Base-by-base conservation (phyloP, 2,113 vertebrate genomes). In the Struthio camelus region DNA sequence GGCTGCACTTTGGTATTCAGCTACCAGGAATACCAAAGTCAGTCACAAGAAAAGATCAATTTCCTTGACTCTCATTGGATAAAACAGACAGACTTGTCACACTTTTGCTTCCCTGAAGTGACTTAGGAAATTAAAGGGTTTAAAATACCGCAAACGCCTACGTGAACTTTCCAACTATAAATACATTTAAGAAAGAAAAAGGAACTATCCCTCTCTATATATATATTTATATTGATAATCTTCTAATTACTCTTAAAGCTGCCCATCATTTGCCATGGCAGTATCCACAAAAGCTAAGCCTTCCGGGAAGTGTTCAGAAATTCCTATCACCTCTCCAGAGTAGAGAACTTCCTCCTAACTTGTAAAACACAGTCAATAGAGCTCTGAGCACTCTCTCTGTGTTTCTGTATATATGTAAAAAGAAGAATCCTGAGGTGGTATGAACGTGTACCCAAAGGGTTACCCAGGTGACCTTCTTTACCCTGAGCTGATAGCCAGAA, bases 11-110 rank as follows among this genome's bases (percentile, higher is more conserved):
- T 18, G 18, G 62, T 65, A 40, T 65, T 42, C 40, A 40, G 15
- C 24, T 40, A 27, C 38, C 62, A 65, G 40, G 15, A 27, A 36
- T 17, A 25, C 36, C 25, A 38, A 27, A 64, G 36, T 65, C 36
- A 65, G 14, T 40, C 62, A 38, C 44, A 46, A 46, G 44, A 46
- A 14, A 46, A 46, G 44, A 46, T 46, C 15, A 2, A 12, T 22
- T 66, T 46, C 51, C 58, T 65, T 32, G 5, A 19, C 40, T 25
- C 58, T 42, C 0, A 0, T 28, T 11, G n/a, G n/a, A 20, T 78
- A 61, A 80, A 73, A 44, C 42, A 65, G 44, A 38, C 0, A 0
- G 20, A 38, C 6, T 51, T 54, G 9, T n/a, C 0, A 17, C 34
- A 44, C 38, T 78, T 87, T 25, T 62, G 53, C 42, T 59, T 59